phyloP scores from a whole-genome alignment of 2,797 vertebrate species.

The Tympanoctomys barrerae region DNA sequence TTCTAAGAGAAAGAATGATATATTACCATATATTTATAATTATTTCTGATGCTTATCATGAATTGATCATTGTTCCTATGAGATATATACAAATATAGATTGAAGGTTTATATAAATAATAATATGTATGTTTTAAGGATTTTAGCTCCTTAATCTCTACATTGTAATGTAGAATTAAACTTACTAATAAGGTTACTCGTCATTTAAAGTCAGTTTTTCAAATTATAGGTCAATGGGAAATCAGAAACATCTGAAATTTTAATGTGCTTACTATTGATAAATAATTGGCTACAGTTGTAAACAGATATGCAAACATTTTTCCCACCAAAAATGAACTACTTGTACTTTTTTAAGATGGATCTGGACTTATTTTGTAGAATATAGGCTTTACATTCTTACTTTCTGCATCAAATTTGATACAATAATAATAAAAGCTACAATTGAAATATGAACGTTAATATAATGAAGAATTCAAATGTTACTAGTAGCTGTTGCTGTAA shows the following conservation, averaged over 20 bases:
- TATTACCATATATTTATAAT: slow-evolving; percentile 44
- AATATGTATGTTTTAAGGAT: slow-evolving; percentile 3
- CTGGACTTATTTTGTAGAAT: slow-evolving; percentile 38
- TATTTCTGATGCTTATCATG: slow-evolving; percentile 18
- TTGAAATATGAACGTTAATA: slow-evolving; percentile 66
- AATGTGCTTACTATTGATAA: slow-evolving; percentile 50
- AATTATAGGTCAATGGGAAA: background rate
- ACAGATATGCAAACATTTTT: slow-evolving; percentile 32
- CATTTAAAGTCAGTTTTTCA: slow-evolving; percentile 3
- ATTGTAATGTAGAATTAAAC: background rate
- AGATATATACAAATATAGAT: background rate
- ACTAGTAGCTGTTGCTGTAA: slow-evolving; percentile 67
- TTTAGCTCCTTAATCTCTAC: slow-evolving; percentile 19
- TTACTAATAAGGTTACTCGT: background rate
- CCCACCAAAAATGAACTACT: background rate
- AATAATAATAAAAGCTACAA: slow-evolving; percentile 36
- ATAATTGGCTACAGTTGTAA: slow-evolving; percentile 1
- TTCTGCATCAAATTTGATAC: slow-evolving; percentile 35
- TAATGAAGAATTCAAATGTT: slow-evolving; percentile 65
- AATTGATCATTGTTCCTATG: background rate
- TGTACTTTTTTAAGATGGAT: slow-evolving; percentile 26
- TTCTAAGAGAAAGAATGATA: background rate
- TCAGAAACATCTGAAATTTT: slow-evolving; percentile 37
- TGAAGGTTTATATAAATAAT: slow-evolving; percentile 28
- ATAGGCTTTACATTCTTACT: slow-evolving; percentile 35